Evolutionary conservation across 2,797 vertebrate species (phyloP).

Genomic region (Melanotaenia nigrans): DNA sequence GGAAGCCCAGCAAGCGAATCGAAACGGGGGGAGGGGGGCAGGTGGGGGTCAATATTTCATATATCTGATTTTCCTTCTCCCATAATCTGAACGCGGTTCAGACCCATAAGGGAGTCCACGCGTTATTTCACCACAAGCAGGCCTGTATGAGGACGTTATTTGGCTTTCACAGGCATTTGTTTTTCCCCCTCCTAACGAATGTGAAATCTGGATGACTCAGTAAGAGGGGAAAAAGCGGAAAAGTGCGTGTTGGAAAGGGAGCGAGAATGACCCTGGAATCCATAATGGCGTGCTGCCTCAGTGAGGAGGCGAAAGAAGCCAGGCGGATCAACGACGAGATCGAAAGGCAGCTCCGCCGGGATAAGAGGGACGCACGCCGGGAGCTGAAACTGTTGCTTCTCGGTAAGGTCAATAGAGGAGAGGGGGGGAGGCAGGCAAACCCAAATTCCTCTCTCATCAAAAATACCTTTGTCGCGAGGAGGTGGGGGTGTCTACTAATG

Average conservation of each 20-base stretch:
- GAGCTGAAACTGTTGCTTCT: constrained; percentile 93
- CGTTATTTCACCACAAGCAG: constrained; percentile 49
- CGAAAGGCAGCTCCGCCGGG: constrained; percentile 93
- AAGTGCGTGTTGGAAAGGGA: constrained; percentile 46
- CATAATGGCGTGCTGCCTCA: constrained; percentile 98
- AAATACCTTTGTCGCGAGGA: constrained; percentile 20
- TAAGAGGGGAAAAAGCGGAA: constrained; percentile 24
- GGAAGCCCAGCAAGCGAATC: constrained; percentile 51
- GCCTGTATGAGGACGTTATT: constrained; percentile 66
- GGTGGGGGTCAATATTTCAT: constrained; percentile 43
- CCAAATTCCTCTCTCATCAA: constrained; percentile 33
- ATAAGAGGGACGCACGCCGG: constrained; percentile 91
- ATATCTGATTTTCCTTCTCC: constrained; percentile 52
- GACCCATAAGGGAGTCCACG: constrained; percentile 64
- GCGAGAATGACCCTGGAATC: constrained; percentile 94
- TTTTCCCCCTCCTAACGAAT: constrained; percentile 3
- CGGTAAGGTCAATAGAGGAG: constrained; percentile 79
- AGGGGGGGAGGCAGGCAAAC: background rate
- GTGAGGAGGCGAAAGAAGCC: constrained; percentile 95
- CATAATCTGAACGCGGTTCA: constrained; percentile 47
- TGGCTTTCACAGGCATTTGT: constrained; percentile 40
- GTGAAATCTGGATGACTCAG: constrained; percentile 65
- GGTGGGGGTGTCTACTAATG: constrained; percentile 5
- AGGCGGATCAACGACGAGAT: constrained; percentile 96
- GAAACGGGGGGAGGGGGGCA: constrained; percentile 31